Percentiles rank a stretch among this genome's conserved stretches.
Evolutionary conservation across 2,797 vertebrate species (phyloP).

Genomic region (Manis pentadactyla): DNA sequence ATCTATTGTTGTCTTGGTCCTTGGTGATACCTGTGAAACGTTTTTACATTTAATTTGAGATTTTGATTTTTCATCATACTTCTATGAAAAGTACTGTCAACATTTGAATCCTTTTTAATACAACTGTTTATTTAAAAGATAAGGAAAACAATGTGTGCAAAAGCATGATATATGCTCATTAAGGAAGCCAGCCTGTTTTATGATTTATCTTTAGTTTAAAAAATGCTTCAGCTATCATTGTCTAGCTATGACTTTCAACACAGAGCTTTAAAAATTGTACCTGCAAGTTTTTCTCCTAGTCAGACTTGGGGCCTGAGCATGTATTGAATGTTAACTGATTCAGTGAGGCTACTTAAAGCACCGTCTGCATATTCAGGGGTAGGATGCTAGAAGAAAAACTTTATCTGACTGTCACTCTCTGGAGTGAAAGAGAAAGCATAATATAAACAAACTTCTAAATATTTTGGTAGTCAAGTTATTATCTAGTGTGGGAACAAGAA

Average conservation of each 20-base stretch:
- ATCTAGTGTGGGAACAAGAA: background rate
- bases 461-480: constrained; percentile 56
- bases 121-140: background rate
- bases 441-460: constrained; percentile 56
- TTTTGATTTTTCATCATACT: background rate
- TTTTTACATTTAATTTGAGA: background rate
- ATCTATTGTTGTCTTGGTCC: background rate
- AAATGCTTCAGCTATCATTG: background rate
- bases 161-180: background rate
- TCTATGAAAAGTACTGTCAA: background rate
- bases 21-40: background rate
- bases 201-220: background rate
- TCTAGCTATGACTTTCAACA: constrained; percentile 14
- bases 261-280: background rate
- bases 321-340: background rate
- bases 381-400: background rate
- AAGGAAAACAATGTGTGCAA: background rate
- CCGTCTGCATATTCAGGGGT: background rate
- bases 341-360: background rate
- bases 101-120: background rate
- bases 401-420: background rate
- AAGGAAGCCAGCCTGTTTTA: background rate
- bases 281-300: background rate
- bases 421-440: constrained; percentile 35
- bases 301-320: background rate